Evolutionary conservation across 2,113 vertebrate genomes (phyloP), one percentile per base, ranked within the genome.

Genomic region (Brevimyrus niger): DNA sequence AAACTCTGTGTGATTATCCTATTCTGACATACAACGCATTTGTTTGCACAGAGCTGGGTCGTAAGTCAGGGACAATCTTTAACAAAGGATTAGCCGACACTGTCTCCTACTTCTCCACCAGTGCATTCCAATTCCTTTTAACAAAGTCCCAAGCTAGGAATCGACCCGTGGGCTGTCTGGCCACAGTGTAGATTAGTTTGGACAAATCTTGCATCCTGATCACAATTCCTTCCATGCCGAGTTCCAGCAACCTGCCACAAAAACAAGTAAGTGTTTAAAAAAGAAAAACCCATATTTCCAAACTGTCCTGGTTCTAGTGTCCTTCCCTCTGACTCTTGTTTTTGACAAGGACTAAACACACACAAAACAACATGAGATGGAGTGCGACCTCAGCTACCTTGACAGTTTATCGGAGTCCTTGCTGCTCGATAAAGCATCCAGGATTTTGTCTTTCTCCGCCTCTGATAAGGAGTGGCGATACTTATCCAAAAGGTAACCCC

Each of bases 81-180:
- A 61, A 55, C 8, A 23, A 8, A 53, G 4, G 19, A 55, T 69
- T 69, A 27, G 46, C 3, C 3, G 27, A 87, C 17, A 87, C 80
- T 21, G 83, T 23, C 53, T 94, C 95, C 80, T 42, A 96, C 96
- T 94, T 96, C 47, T 95, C 87, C 90, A 96, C 94, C 44, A 96
- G 90, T 19, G 90, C 92, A 83, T 93, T 89, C 96, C 96, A 96
- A 92, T 96, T 94, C 73, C 93, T 94, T 89, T 96, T 95, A 44
- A 96, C 94, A 93, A 95, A 96, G 89, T 94, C 91, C 96, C 96
- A 96, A 17, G 95, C 93, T 0, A 96, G 90, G 21, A 92, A 90
- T 91, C 94, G 93, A 91, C 96, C 96, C 5, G 0, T 89, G 1
- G 94, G 93, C 87, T 96, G 96, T 31, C 93, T 93, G 88, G 95